Evolutionary conservation across 2,888 invertebrate genomes (phyloP), one percentile per base, ranked within the genome.

Genomic region (Griposia aprilina): DNA sequence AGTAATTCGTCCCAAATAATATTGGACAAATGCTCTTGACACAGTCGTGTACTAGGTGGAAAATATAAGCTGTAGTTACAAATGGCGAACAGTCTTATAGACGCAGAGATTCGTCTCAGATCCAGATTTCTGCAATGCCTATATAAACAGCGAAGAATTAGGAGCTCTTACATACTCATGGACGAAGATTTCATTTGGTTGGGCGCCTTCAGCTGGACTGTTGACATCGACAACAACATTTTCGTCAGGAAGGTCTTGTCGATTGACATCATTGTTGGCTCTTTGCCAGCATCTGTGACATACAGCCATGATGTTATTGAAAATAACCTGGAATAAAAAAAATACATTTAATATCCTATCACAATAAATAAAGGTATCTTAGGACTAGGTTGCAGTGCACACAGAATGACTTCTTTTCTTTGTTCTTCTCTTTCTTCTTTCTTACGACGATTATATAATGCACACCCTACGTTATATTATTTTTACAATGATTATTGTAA

Each of bases 1-100:
- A 62, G 60, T 20, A 62, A 62, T 62, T 62, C 60, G 17, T 30
- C 60, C 60, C 60, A 62, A 62, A 62, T 20, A 62, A 30, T 62
- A 62, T 30, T 62, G 30, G 30, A 30, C 30, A 62, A 30, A 20
- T 20, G 30, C 10, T 62, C 60, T 30, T 30, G 8, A 62, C 60
- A 62, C 30, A 62, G 60, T 62, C 60, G 60, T 30, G 60, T 8
- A 20, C 30, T 62, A 30, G 30, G 60, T 10, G 17, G 30, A 30
- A 62, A 62, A 62, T 62, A 30, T 30, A 30, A 60, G 17, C 15
- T 60, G 52, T 20, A 20, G 30, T 55, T 55, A 55, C 55, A 55
- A 55, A 55, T 55, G 55, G 60, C 30, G 20, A 62, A 62, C 60
- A 62, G 30, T 20, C 60, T 62, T 30, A 62, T 30, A 62, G 62